Evolutionary conservation across 1,140 invertebrate genomes (phyloP).

Genomic region (Holotrichia oblita): DNA sequence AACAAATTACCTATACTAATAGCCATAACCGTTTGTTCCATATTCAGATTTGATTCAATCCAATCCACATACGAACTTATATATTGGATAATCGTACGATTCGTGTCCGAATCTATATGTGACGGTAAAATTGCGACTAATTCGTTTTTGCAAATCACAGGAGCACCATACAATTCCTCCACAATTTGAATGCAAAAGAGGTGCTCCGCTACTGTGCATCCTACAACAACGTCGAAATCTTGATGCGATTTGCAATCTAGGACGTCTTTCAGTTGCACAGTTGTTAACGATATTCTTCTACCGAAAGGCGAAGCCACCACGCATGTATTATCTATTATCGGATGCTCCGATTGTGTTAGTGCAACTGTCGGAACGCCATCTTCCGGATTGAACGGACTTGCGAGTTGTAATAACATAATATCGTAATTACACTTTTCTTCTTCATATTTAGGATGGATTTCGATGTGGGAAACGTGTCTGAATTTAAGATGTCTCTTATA

Average conservation of each 20-base stretch:
- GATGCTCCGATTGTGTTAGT: neutral
- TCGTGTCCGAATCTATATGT: neutral
- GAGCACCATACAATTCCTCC: neutral
- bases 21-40: too few species aligned
- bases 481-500: neutral
- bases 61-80: neutral
- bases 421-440: neutral
- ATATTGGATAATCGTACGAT: neutral
- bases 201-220: neutral
- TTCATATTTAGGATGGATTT: neutral
- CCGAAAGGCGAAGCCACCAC: neutral
- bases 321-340: neutral
- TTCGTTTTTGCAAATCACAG: neutral
- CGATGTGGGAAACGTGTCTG: neutral
- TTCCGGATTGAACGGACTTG: neutral
- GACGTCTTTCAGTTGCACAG: neutral
- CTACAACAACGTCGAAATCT: neutral
- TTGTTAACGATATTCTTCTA: neutral
- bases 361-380: neutral
- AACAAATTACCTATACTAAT: too few species aligned
- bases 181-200: neutral
- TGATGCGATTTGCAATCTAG: neutral
- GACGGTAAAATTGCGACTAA: neutral
- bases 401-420: neutral
- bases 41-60: too few species aligned